Percentiles rank a stretch among this genome's conserved stretches.
phyloP scores from a whole-genome alignment of 2,888 invertebrate genomes.

The Matsumyia berberina region DNA sequence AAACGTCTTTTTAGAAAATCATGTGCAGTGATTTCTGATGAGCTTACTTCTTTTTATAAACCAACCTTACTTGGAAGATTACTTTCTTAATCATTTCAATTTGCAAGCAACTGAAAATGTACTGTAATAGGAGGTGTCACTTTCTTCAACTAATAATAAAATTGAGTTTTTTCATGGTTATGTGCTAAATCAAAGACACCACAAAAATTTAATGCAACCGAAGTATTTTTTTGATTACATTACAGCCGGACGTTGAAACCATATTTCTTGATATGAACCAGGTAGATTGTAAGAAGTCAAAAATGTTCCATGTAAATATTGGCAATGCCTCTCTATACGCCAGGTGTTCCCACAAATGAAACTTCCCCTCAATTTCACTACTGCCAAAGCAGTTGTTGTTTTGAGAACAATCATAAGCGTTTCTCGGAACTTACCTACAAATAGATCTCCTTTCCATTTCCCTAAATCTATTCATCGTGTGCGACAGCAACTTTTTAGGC shows the following conservation, averaged over 20 bases:
- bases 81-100: too few relatives aligned
- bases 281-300: conserved; percentile 49
- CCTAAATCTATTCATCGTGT: conserved; percentile 39
- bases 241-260: conserved; percentile 20
- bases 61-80: too few relatives aligned
- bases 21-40: too few relatives aligned
- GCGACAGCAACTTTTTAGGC: conserved; percentile 60
- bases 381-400: conserved; percentile 27
- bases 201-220: conserved; percentile 27
- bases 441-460: conserved; percentile 37
- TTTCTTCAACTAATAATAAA: too few relatives aligned
- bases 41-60: too few relatives aligned
- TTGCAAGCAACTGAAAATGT: too few relatives aligned
- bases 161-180: too few relatives aligned
- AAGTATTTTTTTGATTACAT: conserved; percentile 59
- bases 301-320: conserved; percentile 64
- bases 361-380: background rate
- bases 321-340: background rate
- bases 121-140: too few relatives aligned
- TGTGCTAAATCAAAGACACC: too few relatives aligned
- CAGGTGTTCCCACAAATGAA: conserved; percentile 2
- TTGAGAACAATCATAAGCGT: conserved; percentile 45
- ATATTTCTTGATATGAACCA: conserved; percentile 19
- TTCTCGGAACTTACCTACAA: conserved; percentile 26
- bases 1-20: too few relatives aligned